Evolutionary conservation across 2,113 vertebrate species (phyloP).

Genomic region (Leucopternis melanops): DNA sequence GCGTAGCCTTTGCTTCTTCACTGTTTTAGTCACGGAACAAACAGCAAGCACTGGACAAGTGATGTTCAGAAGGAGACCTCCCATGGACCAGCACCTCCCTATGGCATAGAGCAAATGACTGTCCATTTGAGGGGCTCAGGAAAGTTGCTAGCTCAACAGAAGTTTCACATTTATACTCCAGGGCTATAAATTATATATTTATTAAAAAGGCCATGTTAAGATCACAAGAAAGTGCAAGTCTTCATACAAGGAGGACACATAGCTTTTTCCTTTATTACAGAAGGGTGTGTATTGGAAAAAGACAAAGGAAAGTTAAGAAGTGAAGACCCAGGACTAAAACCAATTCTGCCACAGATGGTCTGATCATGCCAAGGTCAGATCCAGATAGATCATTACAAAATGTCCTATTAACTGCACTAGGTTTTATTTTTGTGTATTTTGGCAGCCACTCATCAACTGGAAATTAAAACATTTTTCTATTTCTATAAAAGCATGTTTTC

Average conservation of each 20-base stretch:
- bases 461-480: background rate
- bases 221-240: background rate
- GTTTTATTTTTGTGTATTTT: background rate
- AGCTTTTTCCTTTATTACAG: background rate
- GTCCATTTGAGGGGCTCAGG: background rate
- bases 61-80: background rate
- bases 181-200: background rate
- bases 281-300: background rate
- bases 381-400: background rate
- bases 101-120: background rate
- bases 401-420: background rate
- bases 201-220: background rate
- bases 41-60: background rate
- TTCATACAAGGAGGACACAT: background rate
- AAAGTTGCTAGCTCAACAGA: background rate
- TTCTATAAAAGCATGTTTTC: background rate
- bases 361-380: background rate
- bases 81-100: background rate
- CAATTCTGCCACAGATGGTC: background rate
- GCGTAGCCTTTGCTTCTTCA: background rate
- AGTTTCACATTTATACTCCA: background rate
- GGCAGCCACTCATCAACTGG: background rate
- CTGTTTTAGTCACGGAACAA: background rate
- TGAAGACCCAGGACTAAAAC: background rate
- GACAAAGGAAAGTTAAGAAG: background rate